Percentiles rank a stretch among this genome's conserved stretches.
Evolutionary conservation across 2,113 vertebrate species (phyloP).

Genomic region (Tachycineta bicolor): DNA sequence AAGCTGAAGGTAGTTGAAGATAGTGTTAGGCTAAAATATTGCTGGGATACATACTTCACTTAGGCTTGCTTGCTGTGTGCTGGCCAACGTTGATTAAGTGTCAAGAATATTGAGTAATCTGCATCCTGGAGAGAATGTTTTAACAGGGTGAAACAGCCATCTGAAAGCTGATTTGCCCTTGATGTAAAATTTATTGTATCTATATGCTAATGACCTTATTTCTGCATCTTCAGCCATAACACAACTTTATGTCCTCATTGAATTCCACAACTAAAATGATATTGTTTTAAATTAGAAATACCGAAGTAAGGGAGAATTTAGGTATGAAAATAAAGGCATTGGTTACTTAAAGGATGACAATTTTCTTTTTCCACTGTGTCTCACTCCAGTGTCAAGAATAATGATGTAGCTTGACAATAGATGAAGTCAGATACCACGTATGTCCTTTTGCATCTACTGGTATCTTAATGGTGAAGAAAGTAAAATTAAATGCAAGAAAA

Average conservation of each 20-base stretch:
- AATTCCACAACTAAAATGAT: not conserved
- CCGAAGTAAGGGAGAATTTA: not conserved
- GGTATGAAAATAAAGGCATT: not conserved
- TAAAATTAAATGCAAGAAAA: not conserved
- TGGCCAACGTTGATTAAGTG: conserved; percentile 67
- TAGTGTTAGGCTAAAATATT: conserved; percentile 48
- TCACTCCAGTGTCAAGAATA: not conserved
- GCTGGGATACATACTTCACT: conserved; percentile 48
- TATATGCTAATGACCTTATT: conserved; percentile 45
- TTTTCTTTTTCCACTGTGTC: not conserved
- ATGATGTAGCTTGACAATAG: not conserved
- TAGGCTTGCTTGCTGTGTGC: not conserved
- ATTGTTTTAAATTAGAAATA: not conserved
- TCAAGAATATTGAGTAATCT: conserved; percentile 67
- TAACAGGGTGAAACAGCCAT: conserved; percentile 16
- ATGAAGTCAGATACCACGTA: not conserved
- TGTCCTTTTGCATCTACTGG: not conserved
- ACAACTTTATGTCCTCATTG: not conserved
- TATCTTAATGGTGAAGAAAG: not conserved
- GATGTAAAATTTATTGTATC: conserved; percentile 50
- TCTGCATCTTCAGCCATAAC: conserved; percentile 20
- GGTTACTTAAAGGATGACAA: not conserved
- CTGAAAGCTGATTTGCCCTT: conserved; percentile 57
- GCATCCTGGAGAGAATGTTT: conserved; percentile 49
- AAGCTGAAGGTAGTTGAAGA: conserved; percentile 37